phyloP scores from a whole-genome alignment of 1,140 invertebrate genomes.

The Neuroterus valhalla region DNA sequence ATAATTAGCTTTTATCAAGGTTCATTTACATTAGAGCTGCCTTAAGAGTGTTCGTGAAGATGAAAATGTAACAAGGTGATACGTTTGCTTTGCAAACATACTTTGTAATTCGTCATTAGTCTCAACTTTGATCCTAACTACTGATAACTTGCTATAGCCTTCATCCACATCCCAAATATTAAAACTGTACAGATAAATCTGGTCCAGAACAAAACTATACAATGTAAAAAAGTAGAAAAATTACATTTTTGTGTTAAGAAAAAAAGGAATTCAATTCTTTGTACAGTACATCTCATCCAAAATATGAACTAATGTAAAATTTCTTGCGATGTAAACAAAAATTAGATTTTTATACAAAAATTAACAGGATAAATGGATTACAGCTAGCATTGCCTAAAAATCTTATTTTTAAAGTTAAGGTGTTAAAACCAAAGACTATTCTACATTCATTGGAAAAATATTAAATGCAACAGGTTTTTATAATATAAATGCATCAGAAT shows the following conservation, averaged over 20 bases:
- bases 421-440: constrained; percentile 17
- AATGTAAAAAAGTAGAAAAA: constrained; percentile 10
- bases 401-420: constrained; percentile 11
- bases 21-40: constrained; percentile 33
- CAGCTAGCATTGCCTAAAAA: constrained; percentile 11
- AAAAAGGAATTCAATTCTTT: too few species aligned
- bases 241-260: neutral
- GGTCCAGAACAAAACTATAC: neutral
- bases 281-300: too few species aligned
- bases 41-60: constrained; percentile 32
- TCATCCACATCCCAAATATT: constrained; percentile 5
- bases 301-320: neutral
- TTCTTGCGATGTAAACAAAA: neutral
- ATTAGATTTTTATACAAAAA: neutral
- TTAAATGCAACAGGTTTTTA: too few species aligned
- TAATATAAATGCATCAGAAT: neutral
- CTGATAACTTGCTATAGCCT: constrained; percentile 46
- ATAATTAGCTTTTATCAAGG: constrained; percentile 34
- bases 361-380: neutral
- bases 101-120: constrained; percentile 16
- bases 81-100: constrained; percentile 36
- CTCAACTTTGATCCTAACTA: constrained; percentile 22
- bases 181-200: neutral
- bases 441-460: too few species aligned
- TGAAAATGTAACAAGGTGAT: constrained; percentile 32